phyloP scores from a whole-genome alignment of 2,113 vertebrate species.

The Saccopteryx bilineata region DNA sequence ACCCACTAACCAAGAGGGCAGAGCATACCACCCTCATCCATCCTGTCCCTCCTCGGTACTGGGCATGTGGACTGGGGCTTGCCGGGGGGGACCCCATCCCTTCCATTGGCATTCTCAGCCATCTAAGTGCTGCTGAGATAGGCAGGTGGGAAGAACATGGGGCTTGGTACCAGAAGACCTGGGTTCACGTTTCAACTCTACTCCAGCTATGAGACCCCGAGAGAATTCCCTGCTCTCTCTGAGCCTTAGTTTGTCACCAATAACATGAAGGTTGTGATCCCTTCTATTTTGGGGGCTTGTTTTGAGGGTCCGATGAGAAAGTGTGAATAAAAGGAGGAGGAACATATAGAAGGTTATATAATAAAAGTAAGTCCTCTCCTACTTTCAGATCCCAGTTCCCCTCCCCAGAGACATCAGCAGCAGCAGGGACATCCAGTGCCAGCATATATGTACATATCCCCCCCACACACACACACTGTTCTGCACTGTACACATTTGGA shows the following conservation, averaged over 20 bases:
- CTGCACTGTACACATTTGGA: background rate
- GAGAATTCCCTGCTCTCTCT: background rate
- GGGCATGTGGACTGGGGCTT: background rate
- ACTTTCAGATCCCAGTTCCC: background rate
- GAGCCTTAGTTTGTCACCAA: constrained; percentile 10
- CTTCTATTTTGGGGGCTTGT: constrained; percentile 15
- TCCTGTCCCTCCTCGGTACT: background rate
- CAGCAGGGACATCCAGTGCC: background rate
- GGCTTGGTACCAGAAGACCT: background rate
- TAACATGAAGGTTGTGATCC: background rate
- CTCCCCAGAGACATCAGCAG: background rate
- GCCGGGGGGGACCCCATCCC: background rate
- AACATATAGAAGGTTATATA: background rate
- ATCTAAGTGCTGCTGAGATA: background rate
- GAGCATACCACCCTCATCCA: background rate
- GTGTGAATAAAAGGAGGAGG: background rate
- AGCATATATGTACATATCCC: fast-evolving
- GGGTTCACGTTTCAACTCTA: constrained; percentile 1
- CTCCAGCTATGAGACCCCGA: background rate
- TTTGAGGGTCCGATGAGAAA: background rate
- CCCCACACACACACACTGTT: background rate
- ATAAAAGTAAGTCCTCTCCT: background rate
- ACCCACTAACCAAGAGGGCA: background rate
- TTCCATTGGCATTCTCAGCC: background rate
- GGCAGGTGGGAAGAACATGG: background rate